phyloP scores from a whole-genome alignment of 1,140 invertebrate species.

The Medauroidea extradentata region DNA sequence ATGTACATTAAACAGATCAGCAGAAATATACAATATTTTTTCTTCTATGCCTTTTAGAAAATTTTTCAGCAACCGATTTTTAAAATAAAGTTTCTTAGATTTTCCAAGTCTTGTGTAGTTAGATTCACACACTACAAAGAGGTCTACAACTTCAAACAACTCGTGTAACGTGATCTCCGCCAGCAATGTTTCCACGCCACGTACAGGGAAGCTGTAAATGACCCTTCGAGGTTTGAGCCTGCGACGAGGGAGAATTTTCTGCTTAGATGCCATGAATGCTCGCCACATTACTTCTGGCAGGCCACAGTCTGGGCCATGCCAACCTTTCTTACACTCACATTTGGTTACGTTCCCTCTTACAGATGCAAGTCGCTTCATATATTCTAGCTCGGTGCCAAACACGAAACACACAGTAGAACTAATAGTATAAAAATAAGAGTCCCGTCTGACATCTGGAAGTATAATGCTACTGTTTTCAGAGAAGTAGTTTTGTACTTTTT shows the following conservation, averaged over 20 bases:
- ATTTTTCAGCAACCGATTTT: conserved; percentile 31
- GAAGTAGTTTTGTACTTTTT: too few relatives aligned
- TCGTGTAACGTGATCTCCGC: conserved; percentile 57
- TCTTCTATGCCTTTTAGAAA: conserved; percentile 41
- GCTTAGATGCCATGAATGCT: conserved; percentile 54
- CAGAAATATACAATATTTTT: conserved; percentile 53
- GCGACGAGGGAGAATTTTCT: conserved; percentile 45
- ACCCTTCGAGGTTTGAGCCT: conserved; percentile 47
- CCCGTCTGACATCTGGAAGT: too few relatives aligned
- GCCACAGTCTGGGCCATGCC: conserved; percentile 60
- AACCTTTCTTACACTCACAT: conserved; percentile 53
- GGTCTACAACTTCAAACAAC: conserved; percentile 55
- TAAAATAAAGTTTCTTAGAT: conserved; percentile 30
- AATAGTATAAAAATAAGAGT: too few relatives aligned
- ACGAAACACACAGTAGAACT: conserved; percentile 2
- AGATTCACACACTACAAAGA: conserved; percentile 58
- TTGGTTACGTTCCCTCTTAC: background rate
- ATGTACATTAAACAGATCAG: conserved; percentile 32
- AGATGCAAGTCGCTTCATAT: conserved; percentile 8
- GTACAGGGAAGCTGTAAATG: conserved; percentile 53
- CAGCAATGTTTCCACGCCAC: conserved; percentile 51
- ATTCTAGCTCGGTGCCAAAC: conserved; percentile 5
- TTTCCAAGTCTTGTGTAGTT: conserved; percentile 44
- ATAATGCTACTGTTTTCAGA: too few relatives aligned
- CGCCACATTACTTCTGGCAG: conserved; percentile 63